Base-by-base conservation (phyloP, 2,797 vertebrate genomes). In the Hemibagrus guttatus region DNA sequence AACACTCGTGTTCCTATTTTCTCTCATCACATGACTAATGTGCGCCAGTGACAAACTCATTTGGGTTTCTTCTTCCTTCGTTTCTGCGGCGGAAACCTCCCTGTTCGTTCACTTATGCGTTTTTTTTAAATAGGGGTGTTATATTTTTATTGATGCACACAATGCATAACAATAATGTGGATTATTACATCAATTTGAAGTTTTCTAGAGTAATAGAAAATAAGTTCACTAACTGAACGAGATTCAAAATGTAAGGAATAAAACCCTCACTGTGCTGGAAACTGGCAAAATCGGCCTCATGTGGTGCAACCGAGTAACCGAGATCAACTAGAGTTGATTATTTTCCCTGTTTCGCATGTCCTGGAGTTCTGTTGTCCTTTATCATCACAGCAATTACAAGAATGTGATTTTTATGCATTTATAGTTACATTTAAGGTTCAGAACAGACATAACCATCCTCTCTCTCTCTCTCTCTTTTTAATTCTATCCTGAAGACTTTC, bases 1-100 rank as follows among this genome's bases (percentile, higher is more conserved):
- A 96, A 97, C 93, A 96, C 94, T 89, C 90, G 92, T 91, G 93
- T 94, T 95, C 94, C 94, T 94, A 94, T 95, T 95, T 95, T 91
- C 94, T 94, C 92, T 91, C 95, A 93, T 94, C 93, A 94, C 93
- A 94, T 93, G 92, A 94, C 93, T 89, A 90, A 90, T 89, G 90
- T 91, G 92, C 69, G 31, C 81, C 91, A 89, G 92, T 90, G 91
- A 92, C 93, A 93, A 81, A 94, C 94, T 94, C 86, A 85, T 93
- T 93, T 91, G 74, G 59, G 49, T 87, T 90, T 39, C 35, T 39
- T 81, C 84, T 75, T 76, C 63, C 83, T 85, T 84, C n/a, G 26
- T 72, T 74, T 74, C 74, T 81, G 83, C 28, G 39, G 84, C 28
- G 39, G 84, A 4, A 82, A 80, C 64, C 69, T 88, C 56, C 69